phyloP scores from a whole-genome alignment of 53 echinoderm and acorn worm species.

The Patiria pectinifera region DNA sequence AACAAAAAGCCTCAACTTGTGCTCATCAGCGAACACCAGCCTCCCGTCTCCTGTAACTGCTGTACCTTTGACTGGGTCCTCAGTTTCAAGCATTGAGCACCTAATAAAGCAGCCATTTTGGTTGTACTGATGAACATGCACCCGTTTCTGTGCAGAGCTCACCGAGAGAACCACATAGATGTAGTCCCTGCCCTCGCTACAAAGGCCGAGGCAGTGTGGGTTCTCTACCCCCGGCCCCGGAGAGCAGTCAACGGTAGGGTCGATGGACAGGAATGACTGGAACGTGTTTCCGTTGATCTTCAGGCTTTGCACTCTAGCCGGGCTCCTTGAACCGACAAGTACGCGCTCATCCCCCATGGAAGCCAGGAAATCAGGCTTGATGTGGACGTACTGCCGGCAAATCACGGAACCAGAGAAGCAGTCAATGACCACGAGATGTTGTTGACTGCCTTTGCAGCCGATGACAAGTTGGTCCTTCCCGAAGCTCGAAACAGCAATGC shows the following conservation, averaged over 20 bases:
- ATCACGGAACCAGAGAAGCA: not conserved
- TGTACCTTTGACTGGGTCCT: not conserved
- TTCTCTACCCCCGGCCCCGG: too few species aligned
- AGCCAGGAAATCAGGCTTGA: not conserved
- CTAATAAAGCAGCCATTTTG: not conserved
- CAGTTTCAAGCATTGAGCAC: not conserved
- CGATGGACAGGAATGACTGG: not conserved
- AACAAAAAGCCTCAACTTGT: not conserved
- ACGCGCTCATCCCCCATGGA: not conserved
- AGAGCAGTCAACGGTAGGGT: not conserved
- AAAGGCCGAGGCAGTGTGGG: not conserved
- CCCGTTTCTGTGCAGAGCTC: not conserved
- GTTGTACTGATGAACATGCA: not conserved
- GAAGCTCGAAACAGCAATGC: too few species aligned
- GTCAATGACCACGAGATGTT: not conserved
- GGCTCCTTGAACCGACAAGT: not conserved
- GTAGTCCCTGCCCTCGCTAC: not conserved
- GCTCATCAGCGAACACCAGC: not conserved
- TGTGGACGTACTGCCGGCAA: not conserved
- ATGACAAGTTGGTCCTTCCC: too few species aligned
- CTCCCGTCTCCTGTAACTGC: not conserved
- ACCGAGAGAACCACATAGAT: not conserved
- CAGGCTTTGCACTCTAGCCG: not conserved
- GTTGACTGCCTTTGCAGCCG: not conserved
- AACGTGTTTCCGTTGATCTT: not conserved